phyloP scores from a whole-genome alignment of 2,888 invertebrate species.

The Mactromeris polynyma region DNA sequence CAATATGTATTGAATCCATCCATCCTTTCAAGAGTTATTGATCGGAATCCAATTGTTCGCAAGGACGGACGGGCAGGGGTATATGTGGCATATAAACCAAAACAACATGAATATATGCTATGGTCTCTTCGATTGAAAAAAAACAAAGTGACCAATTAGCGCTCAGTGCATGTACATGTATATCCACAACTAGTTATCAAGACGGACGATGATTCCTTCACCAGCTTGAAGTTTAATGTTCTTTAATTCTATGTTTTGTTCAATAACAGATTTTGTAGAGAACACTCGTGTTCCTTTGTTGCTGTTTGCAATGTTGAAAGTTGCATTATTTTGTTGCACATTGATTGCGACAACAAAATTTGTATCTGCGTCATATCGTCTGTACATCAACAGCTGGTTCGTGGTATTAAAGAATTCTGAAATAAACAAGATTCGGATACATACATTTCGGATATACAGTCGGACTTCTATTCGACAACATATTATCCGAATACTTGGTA shows the following conservation, averaged over 20 bases:
- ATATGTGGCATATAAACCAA: no score
- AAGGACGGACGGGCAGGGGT: no score
- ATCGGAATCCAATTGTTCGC: no score
- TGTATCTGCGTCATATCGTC: background rate
- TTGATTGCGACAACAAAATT: background rate
- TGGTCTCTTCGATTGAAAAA: no score
- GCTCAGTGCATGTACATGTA: no score
- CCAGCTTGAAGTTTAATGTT: background rate
- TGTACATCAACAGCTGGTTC: background rate
- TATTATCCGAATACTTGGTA: no score
- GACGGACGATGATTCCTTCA: background rate
- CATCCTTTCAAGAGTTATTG: no score
- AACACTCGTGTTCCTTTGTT: background rate
- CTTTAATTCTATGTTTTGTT: background rate
- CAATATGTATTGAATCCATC: no score
- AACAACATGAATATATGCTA: no score
- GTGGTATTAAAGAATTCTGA: background rate
- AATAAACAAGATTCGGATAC: background rate
- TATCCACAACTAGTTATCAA: background rate
- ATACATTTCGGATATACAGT: no score
- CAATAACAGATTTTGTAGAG: background rate
- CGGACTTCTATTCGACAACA: no score
- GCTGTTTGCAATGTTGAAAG: background rate
- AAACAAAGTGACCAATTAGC: no score
- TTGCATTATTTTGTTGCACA: background rate